Evolutionary conservation across 2,797 vertebrate genomes (phyloP).

Genomic region (Anisognathus igniventris): DNA sequence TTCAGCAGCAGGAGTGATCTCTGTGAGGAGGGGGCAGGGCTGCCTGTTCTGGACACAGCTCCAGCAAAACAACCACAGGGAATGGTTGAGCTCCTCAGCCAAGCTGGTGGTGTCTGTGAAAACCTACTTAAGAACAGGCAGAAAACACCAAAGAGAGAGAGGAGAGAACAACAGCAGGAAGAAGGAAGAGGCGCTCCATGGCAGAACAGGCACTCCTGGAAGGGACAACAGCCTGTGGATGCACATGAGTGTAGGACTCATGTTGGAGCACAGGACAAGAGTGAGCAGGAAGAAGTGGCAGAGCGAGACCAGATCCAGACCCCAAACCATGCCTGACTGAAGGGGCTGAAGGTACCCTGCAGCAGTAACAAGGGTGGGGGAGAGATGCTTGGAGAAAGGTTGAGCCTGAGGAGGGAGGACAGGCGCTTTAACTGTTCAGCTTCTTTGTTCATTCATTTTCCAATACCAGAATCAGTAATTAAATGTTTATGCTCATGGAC

Average conservation of each 20-base stretch:
- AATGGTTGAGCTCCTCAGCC: neutral
- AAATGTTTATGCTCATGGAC: neutral
- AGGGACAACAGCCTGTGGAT: neutral
- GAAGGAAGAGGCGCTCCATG: neutral
- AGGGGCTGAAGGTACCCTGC: neutral
- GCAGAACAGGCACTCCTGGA: neutral
- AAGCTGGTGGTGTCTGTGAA: neutral
- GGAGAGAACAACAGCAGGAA: neutral
- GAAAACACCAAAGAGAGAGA: neutral
- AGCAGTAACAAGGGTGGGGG: fast-evolving
- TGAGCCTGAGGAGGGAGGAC: neutral
- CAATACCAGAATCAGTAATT: neutral
- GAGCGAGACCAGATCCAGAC: neutral
- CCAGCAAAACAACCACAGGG: neutral
- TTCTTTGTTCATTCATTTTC: neutral
- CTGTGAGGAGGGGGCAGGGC: neutral
- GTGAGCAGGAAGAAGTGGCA: neutral
- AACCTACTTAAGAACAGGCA: neutral
- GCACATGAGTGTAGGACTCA: neutral
- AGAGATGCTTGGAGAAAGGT: neutral
- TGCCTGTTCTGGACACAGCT: neutral
- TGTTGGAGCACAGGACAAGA: neutral
- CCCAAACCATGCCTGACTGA: neutral
- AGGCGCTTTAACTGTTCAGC: neutral
- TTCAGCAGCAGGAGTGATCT: neutral